phyloP scores from a whole-genome alignment of 53 echinoderm and acorn worm genomes.

The Mesocentrotus franciscanus region DNA sequence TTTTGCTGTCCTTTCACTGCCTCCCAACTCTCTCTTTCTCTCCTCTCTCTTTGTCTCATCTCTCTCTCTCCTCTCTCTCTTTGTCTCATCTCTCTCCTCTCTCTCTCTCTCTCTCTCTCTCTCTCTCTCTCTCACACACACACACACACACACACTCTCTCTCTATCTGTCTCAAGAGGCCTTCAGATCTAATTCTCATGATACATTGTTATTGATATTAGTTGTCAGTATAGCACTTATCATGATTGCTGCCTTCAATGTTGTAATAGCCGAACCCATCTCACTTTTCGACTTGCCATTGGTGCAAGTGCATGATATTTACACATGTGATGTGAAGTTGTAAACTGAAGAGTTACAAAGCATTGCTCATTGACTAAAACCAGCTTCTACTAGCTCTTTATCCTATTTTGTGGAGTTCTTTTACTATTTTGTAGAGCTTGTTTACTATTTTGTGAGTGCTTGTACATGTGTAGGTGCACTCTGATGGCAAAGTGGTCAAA shows the following conservation, averaged over 20 bases:
- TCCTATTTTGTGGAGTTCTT: too few species aligned
- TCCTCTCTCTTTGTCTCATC: neutral
- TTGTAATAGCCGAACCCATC: neutral
- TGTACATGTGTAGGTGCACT: too few species aligned
- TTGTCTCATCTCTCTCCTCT: neutral
- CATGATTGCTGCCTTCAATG: neutral
- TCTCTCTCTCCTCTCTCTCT: neutral
- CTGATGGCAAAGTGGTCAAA: too few species aligned
- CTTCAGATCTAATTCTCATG: neutral
- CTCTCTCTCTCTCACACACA: neutral
- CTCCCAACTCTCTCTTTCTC: neutral
- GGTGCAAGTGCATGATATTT: neutral
- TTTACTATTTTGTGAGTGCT: too few species aligned
- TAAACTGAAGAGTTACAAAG: too few species aligned
- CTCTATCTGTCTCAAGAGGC: neutral
- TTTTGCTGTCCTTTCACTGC: neutral
- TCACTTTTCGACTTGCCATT: neutral
- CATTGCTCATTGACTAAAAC: neutral
- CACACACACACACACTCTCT: too few species aligned
- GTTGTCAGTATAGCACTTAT: conserved; percentile 13
- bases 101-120: too few species aligned
- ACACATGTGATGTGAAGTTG: neutral
- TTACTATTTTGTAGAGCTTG: too few species aligned
- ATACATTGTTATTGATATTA: conserved; percentile 15
- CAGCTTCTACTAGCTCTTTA: neutral